A percentile compares a stretch with the other conserved stretches of the same genome.
These are phyloP conservation scores for Lithobates pipiens DNA, from an alignment of 2,797 vertebrate species.

Conservation along the genomic window DNA sequence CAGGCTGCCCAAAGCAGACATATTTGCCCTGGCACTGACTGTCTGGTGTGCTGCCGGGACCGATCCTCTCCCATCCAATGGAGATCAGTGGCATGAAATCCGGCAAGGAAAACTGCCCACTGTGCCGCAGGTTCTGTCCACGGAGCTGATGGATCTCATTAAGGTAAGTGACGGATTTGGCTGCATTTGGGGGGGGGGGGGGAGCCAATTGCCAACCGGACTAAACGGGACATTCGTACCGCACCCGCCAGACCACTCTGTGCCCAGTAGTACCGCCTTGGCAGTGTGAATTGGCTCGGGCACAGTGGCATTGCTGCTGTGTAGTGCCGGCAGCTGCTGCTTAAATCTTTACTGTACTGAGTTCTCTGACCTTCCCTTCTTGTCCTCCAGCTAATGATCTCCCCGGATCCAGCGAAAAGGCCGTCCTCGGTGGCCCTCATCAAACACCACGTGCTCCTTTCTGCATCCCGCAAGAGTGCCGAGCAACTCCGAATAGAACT, in stretches of 20 bases:
- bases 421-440: constrained; percentile 88
- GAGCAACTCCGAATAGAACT: constrained; percentile 95
- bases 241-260: too few relatives aligned
- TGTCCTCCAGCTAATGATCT: constrained; percentile 88
- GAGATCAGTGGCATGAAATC: constrained; percentile 96
- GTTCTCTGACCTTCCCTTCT: not conserved
- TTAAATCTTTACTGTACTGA: too few relatives aligned
- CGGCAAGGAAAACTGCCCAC: constrained; percentile 88
- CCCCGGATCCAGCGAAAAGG: constrained; percentile 87
- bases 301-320: too few relatives aligned
- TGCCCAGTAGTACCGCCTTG: too few relatives aligned
- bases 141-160: constrained; percentile 87
- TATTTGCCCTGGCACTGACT: constrained; percentile 83
- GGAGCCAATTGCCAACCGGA: too few relatives aligned
- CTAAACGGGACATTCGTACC: too few relatives aligned
- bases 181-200: too few relatives aligned
- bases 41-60: constrained; percentile 83
- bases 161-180: constrained; percentile 80
- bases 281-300: too few relatives aligned
- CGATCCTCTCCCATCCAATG: constrained; percentile 92
- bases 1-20: constrained; percentile 80
- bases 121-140: constrained; percentile 91
- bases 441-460: constrained; percentile 91
- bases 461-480: constrained; percentile 90
- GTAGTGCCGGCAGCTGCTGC: too few relatives aligned